Conservation (phyloP, 2,888 invertebrate genomes). For the Girardia tigrina region DNA sequence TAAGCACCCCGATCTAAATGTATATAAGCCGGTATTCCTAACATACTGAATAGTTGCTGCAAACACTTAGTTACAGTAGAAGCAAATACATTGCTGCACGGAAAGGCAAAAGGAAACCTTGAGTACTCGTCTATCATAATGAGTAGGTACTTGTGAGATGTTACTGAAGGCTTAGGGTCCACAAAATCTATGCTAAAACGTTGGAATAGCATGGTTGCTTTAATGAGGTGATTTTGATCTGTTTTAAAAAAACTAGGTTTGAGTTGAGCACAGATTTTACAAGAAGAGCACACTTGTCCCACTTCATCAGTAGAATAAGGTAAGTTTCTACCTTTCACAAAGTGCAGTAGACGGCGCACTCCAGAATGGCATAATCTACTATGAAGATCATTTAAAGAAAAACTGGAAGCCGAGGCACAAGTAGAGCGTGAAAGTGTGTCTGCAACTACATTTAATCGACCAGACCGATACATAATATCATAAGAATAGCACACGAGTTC, state of each 20-base stretch:
- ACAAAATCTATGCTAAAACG: slow-evolving; percentile 38
- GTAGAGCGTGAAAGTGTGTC: slow-evolving; percentile 33
- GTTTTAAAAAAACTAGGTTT: slow-evolving; percentile 35
- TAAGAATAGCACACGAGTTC: slow-evolving; percentile 25
- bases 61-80: slow-evolving; percentile 37
- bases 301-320: slow-evolving; percentile 37
- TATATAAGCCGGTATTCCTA: slow-evolving; percentile 37
- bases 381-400: no score
- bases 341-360: slow-evolving; percentile 37
- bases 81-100: slow-evolving; percentile 37
- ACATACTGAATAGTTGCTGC: slow-evolving; percentile 38
- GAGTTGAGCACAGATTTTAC: slow-evolving; percentile 32
- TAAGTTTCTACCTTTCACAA: slow-evolving; percentile 37
- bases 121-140: slow-evolving; percentile 38
- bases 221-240: slow-evolving; percentile 32
- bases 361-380: slow-evolving; percentile 38
- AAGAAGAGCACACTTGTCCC: slow-evolving; percentile 24
- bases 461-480: slow-evolving; percentile 33
- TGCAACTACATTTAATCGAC: slow-evolving; percentile 26
- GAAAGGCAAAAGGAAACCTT: slow-evolving; percentile 38
- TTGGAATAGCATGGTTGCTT: slow-evolving; percentile 38
- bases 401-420: no score
- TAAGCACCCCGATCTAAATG: slow-evolving; percentile 38
- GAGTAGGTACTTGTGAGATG: slow-evolving; percentile 37
- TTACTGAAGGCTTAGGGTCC: slow-evolving; percentile 36